Evolutionary conservation across 2,113 vertebrate genomes (phyloP).

Genomic region (Carlito syrichta): DNA sequence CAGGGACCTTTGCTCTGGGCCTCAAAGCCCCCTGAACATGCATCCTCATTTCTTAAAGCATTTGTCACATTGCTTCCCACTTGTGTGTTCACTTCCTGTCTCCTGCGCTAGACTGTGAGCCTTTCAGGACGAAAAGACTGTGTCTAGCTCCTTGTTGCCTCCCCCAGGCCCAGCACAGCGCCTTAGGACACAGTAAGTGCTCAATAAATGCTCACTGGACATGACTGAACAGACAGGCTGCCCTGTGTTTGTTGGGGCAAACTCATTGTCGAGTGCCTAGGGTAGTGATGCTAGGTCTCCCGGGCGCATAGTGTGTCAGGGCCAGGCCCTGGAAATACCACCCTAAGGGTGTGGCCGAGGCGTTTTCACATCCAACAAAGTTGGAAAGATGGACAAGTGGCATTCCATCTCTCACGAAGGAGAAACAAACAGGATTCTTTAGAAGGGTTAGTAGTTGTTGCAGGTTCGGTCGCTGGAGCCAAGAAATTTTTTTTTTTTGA

Average conservation of each 20-base stretch:
- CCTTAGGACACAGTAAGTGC: not conserved
- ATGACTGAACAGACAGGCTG: not conserved
- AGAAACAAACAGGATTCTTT: not conserved
- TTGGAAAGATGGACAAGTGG: not conserved
- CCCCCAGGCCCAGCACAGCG: not conserved
- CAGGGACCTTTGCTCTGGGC: not conserved
- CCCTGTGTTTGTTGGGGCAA: not conserved
- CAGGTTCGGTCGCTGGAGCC: no score
- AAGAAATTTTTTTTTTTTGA: no score
- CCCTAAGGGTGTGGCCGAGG: not conserved
- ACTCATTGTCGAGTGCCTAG: rapidly evolving
- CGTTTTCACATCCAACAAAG: not conserved
- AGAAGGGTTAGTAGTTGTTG: not conserved
- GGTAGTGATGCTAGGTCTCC: not conserved
- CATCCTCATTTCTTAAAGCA: not conserved
- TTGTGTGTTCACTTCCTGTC: not conserved
- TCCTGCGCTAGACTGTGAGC: not conserved
- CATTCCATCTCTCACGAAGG: not conserved
- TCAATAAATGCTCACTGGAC: not conserved
- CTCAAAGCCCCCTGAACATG: not conserved
- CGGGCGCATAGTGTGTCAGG: not conserved
- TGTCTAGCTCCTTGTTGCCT: not conserved
- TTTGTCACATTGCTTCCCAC: not conserved
- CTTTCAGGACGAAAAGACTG: not conserved
- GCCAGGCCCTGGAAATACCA: not conserved